Percentiles rank a stretch among this genome's conserved stretches.
Evolutionary conservation across 2,888 invertebrate genomes (phyloP).

Genomic region (Gastrophysa polygoni): DNA sequence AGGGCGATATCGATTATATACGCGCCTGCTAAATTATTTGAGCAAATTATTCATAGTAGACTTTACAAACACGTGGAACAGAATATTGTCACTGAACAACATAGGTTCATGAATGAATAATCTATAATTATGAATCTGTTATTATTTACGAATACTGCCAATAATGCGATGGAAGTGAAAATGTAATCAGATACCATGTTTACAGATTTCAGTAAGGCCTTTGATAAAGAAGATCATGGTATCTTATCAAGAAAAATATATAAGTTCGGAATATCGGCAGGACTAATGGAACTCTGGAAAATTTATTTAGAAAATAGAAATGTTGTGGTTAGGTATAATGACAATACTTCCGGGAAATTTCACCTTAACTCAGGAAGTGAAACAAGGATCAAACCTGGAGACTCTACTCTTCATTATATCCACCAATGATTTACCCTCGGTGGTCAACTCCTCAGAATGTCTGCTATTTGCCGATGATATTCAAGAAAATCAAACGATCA

Average conservation of each 20-base stretch:
- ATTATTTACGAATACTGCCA: not conserved
- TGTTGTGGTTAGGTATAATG: not conserved
- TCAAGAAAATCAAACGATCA: too few relatives aligned
- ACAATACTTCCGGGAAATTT: not conserved
- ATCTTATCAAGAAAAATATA: too few relatives aligned
- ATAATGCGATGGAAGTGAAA: not conserved
- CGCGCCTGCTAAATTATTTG: not conserved
- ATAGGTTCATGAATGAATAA: not conserved
- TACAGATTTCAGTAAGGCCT: too few relatives aligned
- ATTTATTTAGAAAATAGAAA: not conserved
- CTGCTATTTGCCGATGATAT: too few relatives aligned
- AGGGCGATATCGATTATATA: not conserved
- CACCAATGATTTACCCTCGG: too few relatives aligned
- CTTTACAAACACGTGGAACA: not conserved
- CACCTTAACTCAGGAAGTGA: too few relatives aligned
- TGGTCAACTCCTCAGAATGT: too few relatives aligned
- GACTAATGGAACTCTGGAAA: not conserved
- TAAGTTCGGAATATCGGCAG: not conserved
- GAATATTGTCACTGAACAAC: not conserved
- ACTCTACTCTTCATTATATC: not conserved
- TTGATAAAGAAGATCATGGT: too few relatives aligned
- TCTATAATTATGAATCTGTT: not conserved
- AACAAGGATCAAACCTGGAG: too few relatives aligned
- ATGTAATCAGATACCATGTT: too few relatives aligned
- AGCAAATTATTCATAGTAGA: not conserved